Evolutionary conservation across 92 coral and sea anemone genomes (phyloP).

Genomic region (Epizoanthus illoricatus): DNA sequence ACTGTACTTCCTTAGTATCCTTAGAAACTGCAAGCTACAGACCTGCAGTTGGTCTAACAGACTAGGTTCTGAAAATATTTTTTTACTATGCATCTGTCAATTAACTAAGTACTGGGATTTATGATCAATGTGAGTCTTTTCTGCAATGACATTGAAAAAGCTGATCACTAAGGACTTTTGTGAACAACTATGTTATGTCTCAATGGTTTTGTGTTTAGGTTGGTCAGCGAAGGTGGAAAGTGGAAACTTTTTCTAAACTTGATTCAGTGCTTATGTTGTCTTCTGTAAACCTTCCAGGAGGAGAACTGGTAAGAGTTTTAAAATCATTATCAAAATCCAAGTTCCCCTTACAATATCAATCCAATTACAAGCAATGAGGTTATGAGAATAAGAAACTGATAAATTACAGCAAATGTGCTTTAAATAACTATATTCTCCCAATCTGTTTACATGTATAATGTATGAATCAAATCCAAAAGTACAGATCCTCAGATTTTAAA

Average conservation of each 20-base stretch:
- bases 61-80: neutral
- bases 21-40: no score
- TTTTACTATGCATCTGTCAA: neutral
- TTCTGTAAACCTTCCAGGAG: constrained; percentile 95
- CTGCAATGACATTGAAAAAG: neutral
- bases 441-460: no score
- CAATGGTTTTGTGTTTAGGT: constrained; percentile 54
- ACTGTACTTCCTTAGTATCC: no score
- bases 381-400: no score
- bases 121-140: no score
- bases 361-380: no score
- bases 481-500: no score
- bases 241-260: constrained; percentile 95
- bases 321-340: neutral
- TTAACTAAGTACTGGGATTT: no score
- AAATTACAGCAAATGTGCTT: no score
- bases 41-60: neutral
- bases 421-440: no score
- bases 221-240: constrained; percentile 98
- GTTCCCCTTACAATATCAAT: neutral
- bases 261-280: constrained; percentile 92
- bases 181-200: neutral
- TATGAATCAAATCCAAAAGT: no score
- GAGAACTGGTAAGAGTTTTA: constrained; percentile 78
- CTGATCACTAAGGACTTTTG: neutral